These are phyloP conservation scores for Lepidurus apus DNA, from an alignment of 1,140 invertebrate genomes.

Conservation along the genomic window DNA sequence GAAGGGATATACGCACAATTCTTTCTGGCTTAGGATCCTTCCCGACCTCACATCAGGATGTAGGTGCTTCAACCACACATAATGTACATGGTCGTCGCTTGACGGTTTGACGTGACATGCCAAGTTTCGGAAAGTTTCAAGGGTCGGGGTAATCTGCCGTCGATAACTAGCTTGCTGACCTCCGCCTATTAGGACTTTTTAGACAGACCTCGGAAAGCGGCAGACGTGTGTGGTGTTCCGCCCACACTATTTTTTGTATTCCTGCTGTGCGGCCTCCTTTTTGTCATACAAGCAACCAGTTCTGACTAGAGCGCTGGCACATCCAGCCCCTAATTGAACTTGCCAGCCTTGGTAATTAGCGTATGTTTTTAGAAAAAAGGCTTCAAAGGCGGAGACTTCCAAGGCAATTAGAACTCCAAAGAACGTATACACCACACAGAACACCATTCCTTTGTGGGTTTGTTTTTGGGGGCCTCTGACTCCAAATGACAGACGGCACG, in stretches of 20 bases:
- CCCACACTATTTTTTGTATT: neutral
- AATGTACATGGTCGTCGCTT: neutral
- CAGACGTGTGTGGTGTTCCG: neutral
- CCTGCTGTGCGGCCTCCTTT: neutral
- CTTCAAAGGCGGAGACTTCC: neutral
- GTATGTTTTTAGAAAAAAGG: neutral
- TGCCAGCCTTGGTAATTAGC: neutral
- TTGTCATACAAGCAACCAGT: neutral
- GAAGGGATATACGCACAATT: too few relatives aligned
- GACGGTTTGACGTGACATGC: neutral
- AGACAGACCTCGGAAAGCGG: neutral
- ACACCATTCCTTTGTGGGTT: too few relatives aligned
- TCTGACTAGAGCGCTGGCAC: neutral
- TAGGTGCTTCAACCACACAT: neutral
- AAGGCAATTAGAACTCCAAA: neutral
- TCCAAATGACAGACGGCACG: too few relatives aligned
- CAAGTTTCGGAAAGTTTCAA: neutral
- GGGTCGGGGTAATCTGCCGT: neutral
- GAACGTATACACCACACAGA: too few relatives aligned
- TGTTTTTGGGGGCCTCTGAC: too few relatives aligned
- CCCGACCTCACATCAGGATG: neutral
- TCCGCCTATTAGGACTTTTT: conserved; percentile 1
- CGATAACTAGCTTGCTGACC: neutral
- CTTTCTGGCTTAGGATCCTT: neutral
- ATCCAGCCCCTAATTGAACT: neutral